Evolutionary conservation across 2,888 invertebrate genomes (phyloP).

Genomic region (Poecilus cupreus): DNA sequence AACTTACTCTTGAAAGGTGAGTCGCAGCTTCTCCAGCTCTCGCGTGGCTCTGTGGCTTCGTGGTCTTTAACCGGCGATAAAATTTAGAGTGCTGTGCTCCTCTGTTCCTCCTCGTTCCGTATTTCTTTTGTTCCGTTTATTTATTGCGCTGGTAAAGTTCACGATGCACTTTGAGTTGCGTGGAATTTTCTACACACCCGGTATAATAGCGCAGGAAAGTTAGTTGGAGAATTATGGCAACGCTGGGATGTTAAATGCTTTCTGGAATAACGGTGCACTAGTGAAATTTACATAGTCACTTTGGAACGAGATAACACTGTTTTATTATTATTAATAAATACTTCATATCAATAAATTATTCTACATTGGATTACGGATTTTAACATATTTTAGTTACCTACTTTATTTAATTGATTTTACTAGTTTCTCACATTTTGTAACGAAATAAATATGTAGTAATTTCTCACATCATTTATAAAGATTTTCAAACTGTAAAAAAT

Average conservation of each 20-base stretch:
- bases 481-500: too few species aligned
- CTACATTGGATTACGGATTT: neutral
- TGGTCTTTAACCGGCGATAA: constrained; percentile 26
- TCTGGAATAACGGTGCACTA: neutral
- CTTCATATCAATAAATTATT: neutral
- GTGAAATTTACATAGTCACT: too few species aligned
- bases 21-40: neutral
- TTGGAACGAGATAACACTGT: neutral
- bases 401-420: neutral
- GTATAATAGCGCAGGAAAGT: neutral
- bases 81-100: constrained; percentile 18
- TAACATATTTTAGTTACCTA: neutral
- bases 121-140: constrained; percentile 38
- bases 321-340: neutral
- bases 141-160: constrained; percentile 31
- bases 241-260: neutral
- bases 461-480: too few species aligned
- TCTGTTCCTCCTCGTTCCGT: neutral
- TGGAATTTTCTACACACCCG: neutral
- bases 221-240: neutral
- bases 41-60: constrained; percentile 4
- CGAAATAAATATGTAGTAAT: neutral
- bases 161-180: constrained; percentile 31
- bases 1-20: neutral
- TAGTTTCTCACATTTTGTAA: too few species aligned